Evolutionary conservation across 2,888 invertebrate genomes (phyloP).

Genomic region (Sesia bembeciformis): DNA sequence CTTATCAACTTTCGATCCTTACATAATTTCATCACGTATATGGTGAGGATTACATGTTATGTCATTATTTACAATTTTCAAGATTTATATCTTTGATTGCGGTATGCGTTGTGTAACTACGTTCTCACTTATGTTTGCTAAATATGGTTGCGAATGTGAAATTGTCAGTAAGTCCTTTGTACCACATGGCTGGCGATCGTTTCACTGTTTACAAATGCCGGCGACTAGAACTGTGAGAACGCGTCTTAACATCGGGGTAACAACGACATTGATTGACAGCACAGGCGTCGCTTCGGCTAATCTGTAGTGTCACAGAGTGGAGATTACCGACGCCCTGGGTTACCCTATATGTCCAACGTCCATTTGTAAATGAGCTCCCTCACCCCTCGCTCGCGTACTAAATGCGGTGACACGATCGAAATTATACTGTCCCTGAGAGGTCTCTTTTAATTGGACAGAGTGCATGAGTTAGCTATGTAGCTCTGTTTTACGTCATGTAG

Average conservation of each 20-base stretch:
- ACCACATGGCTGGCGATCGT: background rate
- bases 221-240: conserved; percentile 16
- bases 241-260: conserved; percentile 23
- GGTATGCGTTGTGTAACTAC: background rate
- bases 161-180: background rate
- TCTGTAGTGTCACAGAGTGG: conserved; percentile 41
- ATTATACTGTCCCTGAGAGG: background rate
- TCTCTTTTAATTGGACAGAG: background rate
- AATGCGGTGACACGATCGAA: background rate
- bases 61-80: background rate
- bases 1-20: conserved; percentile 13
- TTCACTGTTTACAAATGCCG: background rate
- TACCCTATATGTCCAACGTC: conserved; percentile 17
- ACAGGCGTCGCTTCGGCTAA: conserved; percentile 35
- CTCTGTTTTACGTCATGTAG: too few relatives aligned
- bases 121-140: background rate
- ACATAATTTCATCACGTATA: conserved; percentile 11
- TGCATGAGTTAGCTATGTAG: too few relatives aligned
- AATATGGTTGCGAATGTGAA: background rate
- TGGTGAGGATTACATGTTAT: background rate
- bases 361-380: conserved; percentile 19
- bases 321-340: conserved; percentile 19
- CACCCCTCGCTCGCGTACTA: conserved; percentile 6
- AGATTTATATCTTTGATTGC: background rate
- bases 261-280: conserved; percentile 41